Evolutionary conservation across 2,888 invertebrate species (phyloP), one percentile per base, ranked within the genome.

Genomic region (Lithophane semibrunnea): DNA sequence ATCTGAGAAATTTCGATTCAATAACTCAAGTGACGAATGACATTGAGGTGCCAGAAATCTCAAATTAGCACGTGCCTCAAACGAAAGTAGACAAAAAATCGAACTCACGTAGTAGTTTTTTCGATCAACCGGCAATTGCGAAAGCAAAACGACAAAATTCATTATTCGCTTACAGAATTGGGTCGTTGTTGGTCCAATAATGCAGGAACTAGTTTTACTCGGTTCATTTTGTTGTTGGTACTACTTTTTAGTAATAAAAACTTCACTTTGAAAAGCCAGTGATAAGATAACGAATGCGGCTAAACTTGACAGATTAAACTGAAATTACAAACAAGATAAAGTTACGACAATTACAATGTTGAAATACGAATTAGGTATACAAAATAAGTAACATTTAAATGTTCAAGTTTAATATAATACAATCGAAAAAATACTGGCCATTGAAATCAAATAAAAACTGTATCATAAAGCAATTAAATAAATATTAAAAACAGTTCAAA

Each of bases 161-260:
- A 86, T 89, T 86, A 89, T 89, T 87, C 84, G 80, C 68, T 67
- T 68, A 77, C 82, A 86, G 86, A 92, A 90, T 88, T 89, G 87
- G 92, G 89, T 87, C 90, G 88, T 52, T 74, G 75, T 81, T 79
- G 82, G 77, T 74, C 56, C 80, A 84, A 80, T 81, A 90, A 88
- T 88, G 81, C 88, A 88, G 82, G 87, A 90, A 91, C 91, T 79
- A 84, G 91, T 90, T 90, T 88, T 88, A 90, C 91, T 88, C 77
- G 91, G 91, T 90, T 89, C 79, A 74, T 79, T 83, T 85, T 85
- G 86, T 82, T 80, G 81, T 76, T 44, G 64, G 68, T 58, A 49
- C 79, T 54, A 73, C 73, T 75, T 80, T 76, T 78, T 66, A 79
- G 67, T 73, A 71, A 73, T 52, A 73, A 84, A 80, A 84, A 84